Percentiles rank a stretch among this genome's conserved stretches.
Conservation (phyloP, 2,888 invertebrate genomes). For the Leucophenga maculata region DNA sequence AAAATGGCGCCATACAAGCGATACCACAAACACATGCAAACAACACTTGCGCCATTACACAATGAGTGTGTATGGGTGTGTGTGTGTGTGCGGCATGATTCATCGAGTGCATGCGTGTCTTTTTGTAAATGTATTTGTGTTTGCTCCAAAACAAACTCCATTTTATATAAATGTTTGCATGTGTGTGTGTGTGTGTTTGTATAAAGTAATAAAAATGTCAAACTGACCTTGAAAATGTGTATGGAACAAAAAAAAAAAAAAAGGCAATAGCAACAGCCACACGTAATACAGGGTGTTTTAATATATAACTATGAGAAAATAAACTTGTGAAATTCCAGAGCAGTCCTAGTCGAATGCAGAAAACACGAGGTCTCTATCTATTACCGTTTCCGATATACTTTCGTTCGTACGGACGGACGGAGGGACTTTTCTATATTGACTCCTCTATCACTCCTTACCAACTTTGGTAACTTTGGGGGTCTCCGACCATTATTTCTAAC, state of each 20-base stretch:
- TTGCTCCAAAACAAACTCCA: slow-evolving; percentile 1
- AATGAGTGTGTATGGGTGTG: neutral
- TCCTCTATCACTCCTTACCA: too few species aligned
- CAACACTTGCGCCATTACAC: neutral
- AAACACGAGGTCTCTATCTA: too few species aligned
- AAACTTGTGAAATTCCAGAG: too few species aligned
- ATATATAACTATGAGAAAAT: too few species aligned
- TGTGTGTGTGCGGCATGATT: neutral
- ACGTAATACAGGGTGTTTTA: neutral
- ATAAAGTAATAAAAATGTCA: slow-evolving; percentile 24
- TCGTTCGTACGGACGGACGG: too few species aligned
- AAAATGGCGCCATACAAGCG: slow-evolving; percentile 18
- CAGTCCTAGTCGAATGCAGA: too few species aligned
- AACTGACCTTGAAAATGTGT: slow-evolving; percentile 16
- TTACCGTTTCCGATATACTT: too few species aligned
- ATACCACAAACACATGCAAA: neutral
- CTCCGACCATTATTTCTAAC: too few species aligned
- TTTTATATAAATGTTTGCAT: neutral
- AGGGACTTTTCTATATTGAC: too few species aligned
- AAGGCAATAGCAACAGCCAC: slow-evolving; percentile 5
- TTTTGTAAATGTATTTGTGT: neutral
- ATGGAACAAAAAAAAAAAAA: neutral
- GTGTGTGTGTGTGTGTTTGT: slow-evolving; percentile 11
- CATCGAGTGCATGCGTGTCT: neutral
- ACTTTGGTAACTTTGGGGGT: too few species aligned